phyloP scores from a whole-genome alignment of 2,888 invertebrate genomes.

The Aquatica leii region DNA sequence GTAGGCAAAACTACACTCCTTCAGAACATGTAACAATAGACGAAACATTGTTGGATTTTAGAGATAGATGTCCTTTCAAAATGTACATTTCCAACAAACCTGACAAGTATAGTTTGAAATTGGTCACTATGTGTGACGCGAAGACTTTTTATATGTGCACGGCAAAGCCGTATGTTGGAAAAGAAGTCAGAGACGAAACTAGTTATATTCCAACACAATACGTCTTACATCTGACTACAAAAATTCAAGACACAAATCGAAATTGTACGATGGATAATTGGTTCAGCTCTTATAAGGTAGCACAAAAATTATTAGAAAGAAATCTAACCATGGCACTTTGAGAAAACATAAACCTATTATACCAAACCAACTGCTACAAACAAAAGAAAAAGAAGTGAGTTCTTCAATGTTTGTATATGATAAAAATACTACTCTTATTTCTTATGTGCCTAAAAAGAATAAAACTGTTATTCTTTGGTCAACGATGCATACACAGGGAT shows the following conservation, averaged over 20 bases:
- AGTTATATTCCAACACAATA: slow-evolving; percentile 13
- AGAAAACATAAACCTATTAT: not conserved
- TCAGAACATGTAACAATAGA: slow-evolving; percentile 17
- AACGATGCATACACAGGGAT: not conserved
- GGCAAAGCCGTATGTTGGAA: slow-evolving; percentile 40
- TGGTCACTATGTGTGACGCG: slow-evolving; percentile 42
- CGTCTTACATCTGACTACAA: slow-evolving; percentile 14
- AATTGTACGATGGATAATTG: slow-evolving; percentile 17
- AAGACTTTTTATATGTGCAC: slow-evolving; percentile 33
- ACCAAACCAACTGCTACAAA: not conserved
- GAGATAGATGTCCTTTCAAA: slow-evolving; percentile 24
- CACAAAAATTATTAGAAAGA: not conserved
- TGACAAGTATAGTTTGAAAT: slow-evolving; percentile 43
- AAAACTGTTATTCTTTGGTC: not conserved
- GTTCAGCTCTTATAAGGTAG: slow-evolving; percentile 3
- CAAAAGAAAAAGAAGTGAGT: too few species aligned
- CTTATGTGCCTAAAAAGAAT: not conserved
- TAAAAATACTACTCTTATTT: not conserved
- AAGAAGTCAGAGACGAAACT: not conserved
- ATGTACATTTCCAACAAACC: slow-evolving; percentile 44
- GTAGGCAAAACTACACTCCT: not conserved
- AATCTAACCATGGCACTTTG: not conserved
- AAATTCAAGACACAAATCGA: slow-evolving; percentile 15
- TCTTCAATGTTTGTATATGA: not conserved
- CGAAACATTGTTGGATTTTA: slow-evolving; percentile 30